Conservation (phyloP, 2,888 invertebrate species). For the Drosophila niveifrons region DNA sequence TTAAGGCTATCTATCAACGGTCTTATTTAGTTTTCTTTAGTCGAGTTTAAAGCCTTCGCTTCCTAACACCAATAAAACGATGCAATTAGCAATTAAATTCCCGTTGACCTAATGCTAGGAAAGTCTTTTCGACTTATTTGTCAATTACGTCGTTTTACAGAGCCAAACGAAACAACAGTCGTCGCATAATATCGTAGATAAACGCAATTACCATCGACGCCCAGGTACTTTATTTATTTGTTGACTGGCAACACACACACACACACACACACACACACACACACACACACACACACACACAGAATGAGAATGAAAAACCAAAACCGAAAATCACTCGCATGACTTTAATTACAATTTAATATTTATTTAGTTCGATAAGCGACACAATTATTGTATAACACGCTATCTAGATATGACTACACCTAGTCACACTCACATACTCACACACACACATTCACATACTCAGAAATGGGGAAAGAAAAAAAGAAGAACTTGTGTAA, state of each 20-base stretch:
- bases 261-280: conserved; percentile 16
- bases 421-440: conserved; percentile 52
- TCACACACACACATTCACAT: conserved; percentile 18
- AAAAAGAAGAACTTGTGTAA: conserved; percentile 56
- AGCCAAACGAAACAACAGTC: conserved; percentile 23
- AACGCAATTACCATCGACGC: conserved; percentile 54
- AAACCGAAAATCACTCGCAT: conserved; percentile 74
- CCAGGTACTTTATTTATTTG: conserved; percentile 42
- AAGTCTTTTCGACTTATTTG: conserved; percentile 78
- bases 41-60: conserved; percentile 31
- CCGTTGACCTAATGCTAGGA: conserved; percentile 68
- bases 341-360: conserved; percentile 83
- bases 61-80: conserved; percentile 57
- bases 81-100: conserved; percentile 77
- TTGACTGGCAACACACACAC: conserved; percentile 33
- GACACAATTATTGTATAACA: conserved; percentile 65
- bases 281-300: conserved; percentile 8
- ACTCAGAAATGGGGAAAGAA: not conserved
- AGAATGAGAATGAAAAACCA: conserved; percentile 18
- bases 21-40: conserved; percentile 51
- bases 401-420: conserved; percentile 60
- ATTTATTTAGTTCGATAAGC: conserved; percentile 81
- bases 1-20: conserved; percentile 72
- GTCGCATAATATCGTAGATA: conserved; percentile 59
- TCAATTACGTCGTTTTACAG: conserved; percentile 72